Percentiles rank a stretch among this genome's conserved stretches.
Conservation (phyloP, 2,888 invertebrate species). For the Brachyptera putata region DNA sequence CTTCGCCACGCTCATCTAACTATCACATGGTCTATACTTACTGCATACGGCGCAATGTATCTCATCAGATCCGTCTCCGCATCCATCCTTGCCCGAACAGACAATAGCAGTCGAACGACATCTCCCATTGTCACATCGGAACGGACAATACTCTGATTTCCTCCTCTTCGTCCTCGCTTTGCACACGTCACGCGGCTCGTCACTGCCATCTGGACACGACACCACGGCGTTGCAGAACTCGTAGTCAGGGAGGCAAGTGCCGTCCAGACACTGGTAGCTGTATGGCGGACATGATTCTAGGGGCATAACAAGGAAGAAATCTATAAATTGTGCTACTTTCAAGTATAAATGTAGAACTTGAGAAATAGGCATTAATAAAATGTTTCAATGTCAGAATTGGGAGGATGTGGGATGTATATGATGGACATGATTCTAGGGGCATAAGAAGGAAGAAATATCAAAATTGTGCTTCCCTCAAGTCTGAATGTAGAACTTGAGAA, state of each 20-base stretch:
- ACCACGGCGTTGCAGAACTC: conserved; percentile 89
- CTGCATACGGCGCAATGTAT: conserved; percentile 79
- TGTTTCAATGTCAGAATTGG: too few species aligned
- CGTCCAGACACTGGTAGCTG: conserved; percentile 80
- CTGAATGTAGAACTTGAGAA: too few species aligned
- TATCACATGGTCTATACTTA: too few species aligned
- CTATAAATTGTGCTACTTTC: too few species aligned
- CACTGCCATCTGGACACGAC: conserved; percentile 82
- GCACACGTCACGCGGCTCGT: conserved; percentile 78
- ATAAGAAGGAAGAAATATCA: too few species aligned
- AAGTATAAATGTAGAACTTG: too few species aligned
- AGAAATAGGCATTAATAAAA: too few species aligned
- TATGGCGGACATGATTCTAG: conserved; percentile 81
- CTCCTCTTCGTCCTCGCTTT: conserved; percentile 44
- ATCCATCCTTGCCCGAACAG: conserved; percentile 86
- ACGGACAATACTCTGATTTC: conserved; percentile 56
- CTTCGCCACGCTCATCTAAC: too few species aligned
- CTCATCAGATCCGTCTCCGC: conserved; percentile 88
- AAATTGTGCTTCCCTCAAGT: too few species aligned
- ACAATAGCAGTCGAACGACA: conserved; percentile 86
- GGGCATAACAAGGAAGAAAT: too few species aligned
- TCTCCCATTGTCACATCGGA: conserved; percentile 80
- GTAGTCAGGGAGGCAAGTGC: conserved; percentile 83
- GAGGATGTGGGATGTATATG: too few species aligned
- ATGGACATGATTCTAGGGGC: too few species aligned